Base-by-base conservation (phyloP, 1,140 invertebrate genomes). In the Reticulitermes speratus region DNA sequence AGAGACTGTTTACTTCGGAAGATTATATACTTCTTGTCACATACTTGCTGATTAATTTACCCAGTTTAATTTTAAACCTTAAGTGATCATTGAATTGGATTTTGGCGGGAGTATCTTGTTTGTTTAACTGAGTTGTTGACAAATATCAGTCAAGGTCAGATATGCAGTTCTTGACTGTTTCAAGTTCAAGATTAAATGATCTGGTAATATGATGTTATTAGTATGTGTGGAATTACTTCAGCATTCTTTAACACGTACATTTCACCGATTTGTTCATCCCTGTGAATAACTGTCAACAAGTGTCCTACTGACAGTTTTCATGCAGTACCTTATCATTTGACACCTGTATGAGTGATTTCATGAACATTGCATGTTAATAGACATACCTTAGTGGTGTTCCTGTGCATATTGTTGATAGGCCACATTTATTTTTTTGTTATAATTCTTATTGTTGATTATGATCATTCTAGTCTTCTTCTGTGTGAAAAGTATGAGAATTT, bases 91-190 rank as follows among this genome's bases (percentile, higher is more conserved):
- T 21, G 3, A 75, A 5, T 75, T 30, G 9, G 65, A 11, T 75
- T 75, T 75, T 55, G 52, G 52, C 19, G 14, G 14, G n/a, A 2
- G n/a, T 25, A n/a, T 30, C 11, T 30, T 16, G n/a, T 75, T 75
- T 75, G n/a, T 75, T 25, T 75, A 75, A n/a, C 65, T 30, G 65
- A 30, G 65, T 75, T 75, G 65, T 75, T 75, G 65, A 30, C n/a
- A 75, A 75, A 75, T 30, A 75, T 9, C n/a, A 75, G 65, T 75
- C 65, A 75, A 75, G 65, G 65, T 75, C 65, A 75, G 65, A 30
- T 75, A 75, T 75, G 30, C n/a, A 9, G n/a, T 25, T 75, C n/a
- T 75, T 75, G n/a, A 8, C 65, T 75, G 65, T 14, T 38, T 75
- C 65, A 75, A 75, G 65, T 75, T 75, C 65, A 75, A 75, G 65